phyloP scores from a whole-genome alignment of 2,113 vertebrate genomes.

The Chrysochloris asiatica region DNA sequence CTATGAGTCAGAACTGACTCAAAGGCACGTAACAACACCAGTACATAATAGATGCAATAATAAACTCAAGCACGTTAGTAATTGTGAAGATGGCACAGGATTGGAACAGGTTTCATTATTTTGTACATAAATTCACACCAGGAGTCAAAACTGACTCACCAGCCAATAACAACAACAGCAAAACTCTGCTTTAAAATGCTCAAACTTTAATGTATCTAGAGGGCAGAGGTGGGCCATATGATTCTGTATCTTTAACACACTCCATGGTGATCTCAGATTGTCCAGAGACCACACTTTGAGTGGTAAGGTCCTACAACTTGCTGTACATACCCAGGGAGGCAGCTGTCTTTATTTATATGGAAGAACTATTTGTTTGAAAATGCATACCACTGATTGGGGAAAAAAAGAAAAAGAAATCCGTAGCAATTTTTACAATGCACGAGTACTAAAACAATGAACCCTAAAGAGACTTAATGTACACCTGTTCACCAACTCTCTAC shows the following conservation, averaged over 20 bases:
- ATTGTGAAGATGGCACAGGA: not conserved
- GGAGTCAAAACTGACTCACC: not conserved
- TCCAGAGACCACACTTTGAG: not conserved
- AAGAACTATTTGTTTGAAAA: conserved; percentile 37
- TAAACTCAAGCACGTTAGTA: not conserved
- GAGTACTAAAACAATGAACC: not conserved
- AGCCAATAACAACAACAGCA: not conserved
- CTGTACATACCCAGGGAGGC: not conserved
- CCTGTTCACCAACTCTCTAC: not conserved
- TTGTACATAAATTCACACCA: not conserved
- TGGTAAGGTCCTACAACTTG: not conserved
- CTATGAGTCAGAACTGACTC: too few species aligned
- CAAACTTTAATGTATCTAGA: not conserved
- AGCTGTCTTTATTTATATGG: not conserved
- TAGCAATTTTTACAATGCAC: not conserved
- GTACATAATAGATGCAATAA: not conserved
- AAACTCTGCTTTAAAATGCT: not conserved
- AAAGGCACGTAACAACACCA: too few species aligned
- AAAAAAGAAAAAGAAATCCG: too few species aligned
- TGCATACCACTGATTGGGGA: not conserved
- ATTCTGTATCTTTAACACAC: not conserved
- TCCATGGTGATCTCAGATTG: not conserved
- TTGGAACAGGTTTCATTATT: not conserved
- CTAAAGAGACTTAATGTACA: not conserved
- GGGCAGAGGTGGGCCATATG: not conserved